These are phyloP conservation scores for Neria commutata DNA, from an alignment of 2,888 invertebrate species.

Conservation along the genomic window DNA sequence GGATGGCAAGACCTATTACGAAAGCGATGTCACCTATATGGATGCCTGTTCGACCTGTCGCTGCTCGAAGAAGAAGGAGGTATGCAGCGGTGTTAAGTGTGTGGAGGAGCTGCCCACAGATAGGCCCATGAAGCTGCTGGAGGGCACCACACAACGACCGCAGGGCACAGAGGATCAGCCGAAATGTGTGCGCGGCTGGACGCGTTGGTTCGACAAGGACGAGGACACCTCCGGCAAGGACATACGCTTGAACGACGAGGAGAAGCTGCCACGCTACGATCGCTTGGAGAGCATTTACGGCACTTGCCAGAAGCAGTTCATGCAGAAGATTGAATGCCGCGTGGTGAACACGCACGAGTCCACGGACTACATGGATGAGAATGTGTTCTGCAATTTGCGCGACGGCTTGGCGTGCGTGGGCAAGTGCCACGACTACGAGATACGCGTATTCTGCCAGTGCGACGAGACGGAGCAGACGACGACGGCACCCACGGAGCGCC, in stretches of 20 bases:
- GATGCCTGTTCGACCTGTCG: conserved; percentile 83
- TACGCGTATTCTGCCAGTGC: conserved; percentile 76
- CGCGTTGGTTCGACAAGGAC: conserved; percentile 74
- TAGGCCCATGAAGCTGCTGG: conserved; percentile 12
- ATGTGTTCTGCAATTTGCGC: conserved; percentile 77
- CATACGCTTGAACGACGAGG: conserved; percentile 52
- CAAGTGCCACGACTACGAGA: conserved; percentile 81
- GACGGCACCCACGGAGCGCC: conserved; percentile 42
- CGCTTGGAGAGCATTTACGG: conserved; percentile 60
- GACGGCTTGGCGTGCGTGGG: conserved; percentile 74
- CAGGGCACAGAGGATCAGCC: conserved; percentile 47
- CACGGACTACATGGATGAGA: conserved; percentile 73
- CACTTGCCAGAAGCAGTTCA: conserved; percentile 68
- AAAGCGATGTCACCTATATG: conserved; percentile 77
- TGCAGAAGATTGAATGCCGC: conserved; percentile 78
- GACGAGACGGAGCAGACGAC: conserved; percentile 33
- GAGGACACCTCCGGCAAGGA: conserved; percentile 43
- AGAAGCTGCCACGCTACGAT: conserved; percentile 57
- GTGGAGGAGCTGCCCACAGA: conserved; percentile 27
- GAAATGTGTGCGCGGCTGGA: conserved; percentile 76
- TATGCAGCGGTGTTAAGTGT: conserved; percentile 77
- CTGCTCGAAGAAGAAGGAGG: conserved; percentile 72
- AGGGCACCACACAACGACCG: conserved; percentile 42
- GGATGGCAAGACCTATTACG: conserved; percentile 72
- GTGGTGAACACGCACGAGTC: conserved; percentile 68